phyloP scores from a whole-genome alignment of 1,140 invertebrate genomes.

The Mya arenaria region DNA sequence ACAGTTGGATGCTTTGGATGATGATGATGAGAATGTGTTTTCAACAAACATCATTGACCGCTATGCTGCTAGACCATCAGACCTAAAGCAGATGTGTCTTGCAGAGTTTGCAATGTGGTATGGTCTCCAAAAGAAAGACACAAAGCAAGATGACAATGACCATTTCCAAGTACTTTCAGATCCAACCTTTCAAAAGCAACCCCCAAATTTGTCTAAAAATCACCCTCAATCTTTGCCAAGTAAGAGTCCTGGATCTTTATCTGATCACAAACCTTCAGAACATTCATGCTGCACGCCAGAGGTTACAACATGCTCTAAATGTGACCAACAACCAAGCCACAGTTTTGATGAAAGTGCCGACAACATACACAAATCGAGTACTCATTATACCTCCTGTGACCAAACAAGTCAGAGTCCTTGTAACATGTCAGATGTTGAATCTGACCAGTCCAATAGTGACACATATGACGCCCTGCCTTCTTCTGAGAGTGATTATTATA shows the following conservation, averaged over 20 bases:
- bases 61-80: slow-evolving; percentile 39
- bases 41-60: slow-evolving; percentile 28
- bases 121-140: neutral
- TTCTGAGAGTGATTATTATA: too few relatives aligned
- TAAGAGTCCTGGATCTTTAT: neutral
- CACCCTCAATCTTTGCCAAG: neutral
- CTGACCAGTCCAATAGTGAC: neutral
- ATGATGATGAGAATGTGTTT: slow-evolving; percentile 55
- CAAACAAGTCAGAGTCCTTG: neutral
- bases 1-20: slow-evolving; percentile 26
- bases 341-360: neutral
- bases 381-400: too few relatives aligned
- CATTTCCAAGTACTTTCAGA: neutral
- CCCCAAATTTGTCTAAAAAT: neutral
- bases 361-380: too few relatives aligned
- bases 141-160: slow-evolving; percentile 11
- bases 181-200: neutral
- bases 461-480: neutral
- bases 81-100: slow-evolving; percentile 35
- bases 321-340: neutral
- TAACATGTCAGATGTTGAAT: neutral
- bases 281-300: neutral
- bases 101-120: slow-evolving; percentile 52
- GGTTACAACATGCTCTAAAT: neutral
- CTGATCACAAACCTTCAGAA: neutral